Evolutionary conservation across 2,797 vertebrate genomes (phyloP).

Genomic region (Rhodeus uyekii): DNA sequence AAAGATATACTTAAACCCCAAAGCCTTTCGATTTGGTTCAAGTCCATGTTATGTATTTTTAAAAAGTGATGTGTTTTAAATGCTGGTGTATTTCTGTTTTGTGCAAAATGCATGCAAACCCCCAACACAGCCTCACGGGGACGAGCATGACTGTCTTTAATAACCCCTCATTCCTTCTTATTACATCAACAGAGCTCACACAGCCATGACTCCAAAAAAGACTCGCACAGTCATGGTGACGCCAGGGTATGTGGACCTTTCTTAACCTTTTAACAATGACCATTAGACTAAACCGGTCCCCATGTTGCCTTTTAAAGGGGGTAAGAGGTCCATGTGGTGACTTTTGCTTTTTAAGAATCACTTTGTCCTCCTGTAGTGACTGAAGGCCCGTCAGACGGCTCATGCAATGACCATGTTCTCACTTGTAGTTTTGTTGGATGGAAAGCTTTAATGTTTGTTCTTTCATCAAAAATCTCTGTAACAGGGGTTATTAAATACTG

Average conservation of each 20-base stretch:
- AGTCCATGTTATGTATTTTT: not conserved
- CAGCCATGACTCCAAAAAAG: conserved; percentile 74
- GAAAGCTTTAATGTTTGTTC: conserved; percentile 10
- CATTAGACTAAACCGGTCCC: conserved; percentile 2
- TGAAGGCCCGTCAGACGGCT: not conserved
- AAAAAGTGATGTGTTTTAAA: not conserved
- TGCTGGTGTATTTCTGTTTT: not conserved
- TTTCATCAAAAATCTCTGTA: not conserved
- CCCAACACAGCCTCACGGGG: not conserved
- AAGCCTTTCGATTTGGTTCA: not conserved
- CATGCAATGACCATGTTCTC: not conserved
- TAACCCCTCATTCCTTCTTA: conserved; percentile 64
- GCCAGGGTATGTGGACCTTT: conserved; percentile 73
- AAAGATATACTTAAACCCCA: too few species aligned
- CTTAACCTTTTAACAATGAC: conserved; percentile 48
- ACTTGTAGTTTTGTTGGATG: not conserved
- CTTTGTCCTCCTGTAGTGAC: conserved; percentile 5
- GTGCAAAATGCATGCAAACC: not conserved
- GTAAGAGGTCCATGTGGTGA: conserved; percentile 36
- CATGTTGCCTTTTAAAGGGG: conserved; percentile 2
- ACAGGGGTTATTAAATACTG: conserved; percentile 65
- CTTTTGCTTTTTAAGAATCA: not conserved
- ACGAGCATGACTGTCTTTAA: conserved; percentile 63
- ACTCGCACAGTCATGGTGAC: conserved; percentile 71
- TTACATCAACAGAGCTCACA: conserved; percentile 70